phyloP scores from a whole-genome alignment of 2,797 vertebrate genomes.

The Pangasius larnaudii region DNA sequence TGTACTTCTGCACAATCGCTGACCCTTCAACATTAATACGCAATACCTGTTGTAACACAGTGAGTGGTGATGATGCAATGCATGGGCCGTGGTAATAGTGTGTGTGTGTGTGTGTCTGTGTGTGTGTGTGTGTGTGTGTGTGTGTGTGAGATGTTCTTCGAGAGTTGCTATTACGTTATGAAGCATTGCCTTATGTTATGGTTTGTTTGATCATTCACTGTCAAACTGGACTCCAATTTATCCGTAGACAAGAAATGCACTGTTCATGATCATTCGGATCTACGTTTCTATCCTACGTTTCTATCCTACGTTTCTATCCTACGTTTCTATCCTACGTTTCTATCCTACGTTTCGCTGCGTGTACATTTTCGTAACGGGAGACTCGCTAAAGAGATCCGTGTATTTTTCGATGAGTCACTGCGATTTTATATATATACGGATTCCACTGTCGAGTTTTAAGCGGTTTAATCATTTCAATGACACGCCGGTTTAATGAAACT shows the following conservation, averaged over 20 bases:
- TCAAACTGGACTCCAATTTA: background rate
- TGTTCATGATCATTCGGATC: no score
- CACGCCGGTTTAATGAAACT: background rate
- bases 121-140: constrained; percentile 4
- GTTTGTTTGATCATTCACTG: background rate
- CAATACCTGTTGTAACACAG: background rate
- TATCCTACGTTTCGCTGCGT: no score
- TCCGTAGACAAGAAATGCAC: no score
- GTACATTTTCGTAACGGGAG: no score
- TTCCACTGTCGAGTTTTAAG: background rate
- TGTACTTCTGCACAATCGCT: background rate
- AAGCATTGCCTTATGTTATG: background rate
- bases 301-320: no score
- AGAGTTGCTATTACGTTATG: background rate
- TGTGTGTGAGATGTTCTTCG: background rate
- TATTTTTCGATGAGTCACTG: background rate
- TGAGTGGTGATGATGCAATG: background rate
- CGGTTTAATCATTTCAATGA: background rate
- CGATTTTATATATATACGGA: background rate
- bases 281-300: no score
- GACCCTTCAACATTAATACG: background rate
- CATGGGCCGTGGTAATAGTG: background rate
- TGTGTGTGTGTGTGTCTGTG: constrained; percentile 4
- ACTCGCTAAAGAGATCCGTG: no score
- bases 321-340: no score